Conservation (phyloP, 2,888 invertebrate species). For the Tethea ocularis region DNA sequence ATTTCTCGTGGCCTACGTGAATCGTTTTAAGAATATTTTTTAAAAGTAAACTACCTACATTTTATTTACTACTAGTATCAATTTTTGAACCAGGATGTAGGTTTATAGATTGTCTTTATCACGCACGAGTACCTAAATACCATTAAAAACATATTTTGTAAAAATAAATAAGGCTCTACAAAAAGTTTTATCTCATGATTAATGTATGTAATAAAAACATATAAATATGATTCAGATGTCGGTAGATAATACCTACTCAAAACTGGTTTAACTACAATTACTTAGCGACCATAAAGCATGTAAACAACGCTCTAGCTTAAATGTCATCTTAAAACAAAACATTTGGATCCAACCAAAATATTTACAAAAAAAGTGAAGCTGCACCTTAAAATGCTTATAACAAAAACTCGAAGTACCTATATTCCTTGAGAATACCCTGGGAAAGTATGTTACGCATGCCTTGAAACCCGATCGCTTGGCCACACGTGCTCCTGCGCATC, state of each 20-base stretch:
- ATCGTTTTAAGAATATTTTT: no score
- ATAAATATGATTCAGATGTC: background rate
- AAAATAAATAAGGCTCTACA: background rate
- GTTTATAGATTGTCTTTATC: no score
- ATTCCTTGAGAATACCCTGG: constrained; percentile 51
- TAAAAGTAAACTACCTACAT: no score
- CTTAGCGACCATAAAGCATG: background rate
- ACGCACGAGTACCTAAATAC: no score
- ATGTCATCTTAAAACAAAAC: constrained; percentile 9
- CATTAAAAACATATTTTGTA: no score
- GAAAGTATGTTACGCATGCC: constrained; percentile 72
- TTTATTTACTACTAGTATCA: no score
- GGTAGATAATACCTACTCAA: background rate
- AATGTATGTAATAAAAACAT: background rate
- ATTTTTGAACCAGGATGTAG: no score
- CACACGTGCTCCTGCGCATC: constrained; percentile 72
- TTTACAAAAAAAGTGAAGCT: constrained; percentile 7
- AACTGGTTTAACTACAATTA: background rate
- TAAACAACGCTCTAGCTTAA: constrained; percentile 9
- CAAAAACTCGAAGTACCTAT: background rate
- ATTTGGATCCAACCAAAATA: background rate
- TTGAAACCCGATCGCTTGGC: constrained; percentile 66
- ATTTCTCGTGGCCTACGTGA: no score
- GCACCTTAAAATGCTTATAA: constrained; percentile 3
- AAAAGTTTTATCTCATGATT: background rate